Percentiles rank a stretch among this genome's conserved stretches.
These are phyloP conservation scores for Diarsia brunnea DNA, from an alignment of 2,888 invertebrate species.

Conservation along the genomic window DNA sequence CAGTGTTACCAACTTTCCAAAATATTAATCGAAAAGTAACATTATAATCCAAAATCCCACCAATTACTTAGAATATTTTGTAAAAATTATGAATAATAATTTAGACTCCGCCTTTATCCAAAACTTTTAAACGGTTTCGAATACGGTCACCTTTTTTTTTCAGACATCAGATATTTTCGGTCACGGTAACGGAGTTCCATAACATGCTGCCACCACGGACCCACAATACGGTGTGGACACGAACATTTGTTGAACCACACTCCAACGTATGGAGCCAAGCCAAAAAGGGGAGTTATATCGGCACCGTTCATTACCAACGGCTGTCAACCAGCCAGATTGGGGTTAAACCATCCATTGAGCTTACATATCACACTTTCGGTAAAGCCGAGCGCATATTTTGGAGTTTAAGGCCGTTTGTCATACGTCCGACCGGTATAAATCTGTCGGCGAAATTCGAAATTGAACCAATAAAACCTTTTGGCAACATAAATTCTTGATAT, in stretches of 20 bases:
- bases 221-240: conserved; percentile 57
- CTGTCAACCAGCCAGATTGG: conserved; percentile 73
- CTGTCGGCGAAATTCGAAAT: conserved; percentile 49
- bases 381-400: conserved; percentile 50
- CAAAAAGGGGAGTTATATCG: conserved; percentile 71
- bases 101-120: too few relatives aligned
- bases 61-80: too few relatives aligned
- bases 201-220: too few relatives aligned
- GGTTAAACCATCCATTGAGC: conserved; percentile 66
- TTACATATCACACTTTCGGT: conserved; percentile 50
- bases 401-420: conserved; percentile 54
- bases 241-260: conserved; percentile 67
- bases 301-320: conserved; percentile 69
- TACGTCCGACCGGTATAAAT: conserved; percentile 54
- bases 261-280: conserved; percentile 71
- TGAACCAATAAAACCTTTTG: conserved; percentile 51
- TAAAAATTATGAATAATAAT: too few relatives aligned
- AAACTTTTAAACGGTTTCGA: too few relatives aligned
- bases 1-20: too few relatives aligned
- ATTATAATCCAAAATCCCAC: too few relatives aligned
- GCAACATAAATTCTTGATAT: conserved; percentile 37
- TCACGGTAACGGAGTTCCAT: too few relatives aligned
- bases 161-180: too few relatives aligned
- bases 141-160: too few relatives aligned
- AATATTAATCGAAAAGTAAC: too few relatives aligned